Base-by-base conservation (phyloP, 2,888 invertebrate species). In the Eupeodes latifasciatus region DNA sequence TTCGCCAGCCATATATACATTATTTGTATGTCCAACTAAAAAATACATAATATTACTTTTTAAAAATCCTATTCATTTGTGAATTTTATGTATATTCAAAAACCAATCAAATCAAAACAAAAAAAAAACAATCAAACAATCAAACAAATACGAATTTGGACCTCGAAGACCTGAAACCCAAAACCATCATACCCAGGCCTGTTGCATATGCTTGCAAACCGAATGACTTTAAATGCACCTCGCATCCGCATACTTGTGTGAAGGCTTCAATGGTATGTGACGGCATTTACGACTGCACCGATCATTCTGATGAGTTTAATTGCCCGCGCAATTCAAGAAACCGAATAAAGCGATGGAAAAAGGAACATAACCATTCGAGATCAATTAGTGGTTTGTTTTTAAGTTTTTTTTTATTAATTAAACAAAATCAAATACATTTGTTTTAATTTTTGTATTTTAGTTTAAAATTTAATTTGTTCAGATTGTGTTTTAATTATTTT, bases 261-360 rank as follows among this genome's bases (percentile, higher is more conserved):
- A 91, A 91, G 89, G 90, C 91, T 47, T 91, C 89, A 67, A 92
- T 92, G 92, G 93, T 93, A 62, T 96, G 96, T 92, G 95, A 96
- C 91, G 93, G 94, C 51, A 91, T 92, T 53, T 87, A 90, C 19
- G 95, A 95, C 90, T 95, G 95, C 91, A 94, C 94, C 86, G 95
- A 94, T 90, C 95, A 95, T 14, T 96, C 96, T 89, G 96, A 96
- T 90, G 96, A 96, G 91, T 93, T 93, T 16, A 94, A 94, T 90
- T 96, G 96, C 75, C 92, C 92, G 27, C 91, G 91, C 4, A 91
- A 92, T 6, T 88, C 90, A 71, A 76, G 81, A 87, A 82, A 81
- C 72, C 55, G 90, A 77, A 91, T 91, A 74, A 93, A 93, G 89
- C 91, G 93, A 77, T 92, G 93, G 93, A 93, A 93, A 90, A 93